Conservation (phyloP, 2,113 vertebrate genomes). For the Drymodes brunneopygia region DNA sequence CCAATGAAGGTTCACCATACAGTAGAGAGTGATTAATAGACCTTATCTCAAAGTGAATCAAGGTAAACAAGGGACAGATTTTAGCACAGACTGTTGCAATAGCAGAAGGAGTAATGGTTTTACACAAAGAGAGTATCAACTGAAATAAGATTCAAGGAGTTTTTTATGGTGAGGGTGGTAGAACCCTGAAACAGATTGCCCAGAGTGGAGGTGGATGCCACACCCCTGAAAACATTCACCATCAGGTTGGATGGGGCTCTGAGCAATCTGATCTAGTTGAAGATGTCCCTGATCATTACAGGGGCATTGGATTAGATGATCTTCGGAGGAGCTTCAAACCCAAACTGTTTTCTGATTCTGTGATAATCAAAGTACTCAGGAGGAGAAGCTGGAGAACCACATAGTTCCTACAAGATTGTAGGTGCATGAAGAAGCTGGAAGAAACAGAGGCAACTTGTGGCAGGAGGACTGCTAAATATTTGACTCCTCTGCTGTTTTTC, state of each 20-base stretch:
- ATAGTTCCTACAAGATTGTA: not conserved
- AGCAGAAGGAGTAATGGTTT: not conserved
- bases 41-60: not conserved
- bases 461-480: not conserved
- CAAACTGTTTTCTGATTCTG: not conserved
- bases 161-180: not conserved
- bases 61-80: not conserved
- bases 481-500: not conserved
- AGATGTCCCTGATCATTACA: not conserved
- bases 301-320: accelerated
- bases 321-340: not conserved
- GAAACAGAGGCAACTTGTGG: not conserved
- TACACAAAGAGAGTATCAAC: not conserved
- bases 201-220: not conserved
- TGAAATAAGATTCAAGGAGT: not conserved
- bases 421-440: not conserved
- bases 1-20: not conserved
- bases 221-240: not conserved
- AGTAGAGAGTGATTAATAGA: not conserved
- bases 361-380: not conserved
- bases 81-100: not conserved
- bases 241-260: not conserved
- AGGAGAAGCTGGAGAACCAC: not conserved
- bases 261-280: not conserved
- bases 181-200: not conserved